A percentile compares a stretch with the other conserved stretches of the same genome.
These are phyloP conservation scores for Metacarcinus magister DNA, from an alignment of 2,888 invertebrate genomes.

Conservation along the genomic window DNA sequence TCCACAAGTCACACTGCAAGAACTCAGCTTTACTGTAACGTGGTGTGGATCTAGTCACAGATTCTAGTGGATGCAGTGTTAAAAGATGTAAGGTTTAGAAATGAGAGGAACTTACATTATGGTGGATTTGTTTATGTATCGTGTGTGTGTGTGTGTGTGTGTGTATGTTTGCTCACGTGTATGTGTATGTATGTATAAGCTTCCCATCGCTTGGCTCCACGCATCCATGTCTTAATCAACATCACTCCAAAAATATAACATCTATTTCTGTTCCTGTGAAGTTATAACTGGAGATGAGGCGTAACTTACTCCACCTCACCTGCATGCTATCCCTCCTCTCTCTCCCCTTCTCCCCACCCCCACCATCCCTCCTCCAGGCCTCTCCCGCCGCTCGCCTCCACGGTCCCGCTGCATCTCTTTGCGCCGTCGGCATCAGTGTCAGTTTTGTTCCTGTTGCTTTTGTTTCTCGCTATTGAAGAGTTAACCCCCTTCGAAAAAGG, in stretches of 20 bases:
- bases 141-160: slow-evolving; percentile 5
- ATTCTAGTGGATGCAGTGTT: neutral
- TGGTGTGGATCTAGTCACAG: neutral
- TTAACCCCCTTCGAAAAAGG: slow-evolving; percentile 56
- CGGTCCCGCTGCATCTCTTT: neutral
- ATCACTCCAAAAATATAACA: neutral
- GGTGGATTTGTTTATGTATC: neutral
- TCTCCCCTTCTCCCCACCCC: neutral
- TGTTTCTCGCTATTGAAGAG: slow-evolving; percentile 43
- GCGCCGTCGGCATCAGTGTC: slow-evolving; percentile 31
- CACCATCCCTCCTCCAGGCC: neutral
- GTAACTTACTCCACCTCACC: neutral
- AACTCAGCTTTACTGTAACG: slow-evolving; percentile 52
- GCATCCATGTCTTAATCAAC: neutral
- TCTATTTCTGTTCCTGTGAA: neutral
- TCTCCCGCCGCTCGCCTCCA: neutral
- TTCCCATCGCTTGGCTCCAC: neutral
- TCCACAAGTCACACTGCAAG: neutral
- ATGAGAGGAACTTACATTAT: neutral
- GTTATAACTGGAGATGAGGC: neutral
- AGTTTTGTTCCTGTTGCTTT: slow-evolving; percentile 49
- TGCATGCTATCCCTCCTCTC: neutral
- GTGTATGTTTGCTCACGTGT: neutral
- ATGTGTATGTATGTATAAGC: neutral
- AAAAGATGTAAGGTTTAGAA: neutral